Evolutionary conservation across 2,113 vertebrate species (phyloP).

Genomic region (Uropsilus gracilis): DNA sequence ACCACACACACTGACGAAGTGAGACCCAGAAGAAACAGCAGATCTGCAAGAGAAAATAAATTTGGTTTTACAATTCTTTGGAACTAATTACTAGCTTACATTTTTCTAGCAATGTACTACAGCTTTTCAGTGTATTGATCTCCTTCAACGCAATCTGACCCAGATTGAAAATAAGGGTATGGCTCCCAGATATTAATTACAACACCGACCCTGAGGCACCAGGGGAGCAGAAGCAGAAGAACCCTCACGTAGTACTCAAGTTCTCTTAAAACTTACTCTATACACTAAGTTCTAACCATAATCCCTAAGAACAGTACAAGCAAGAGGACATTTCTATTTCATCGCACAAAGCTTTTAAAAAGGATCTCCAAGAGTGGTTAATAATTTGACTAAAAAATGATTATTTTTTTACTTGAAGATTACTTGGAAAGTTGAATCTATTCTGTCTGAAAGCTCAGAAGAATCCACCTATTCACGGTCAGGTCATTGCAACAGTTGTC

Average conservation of each 20-base stretch:
- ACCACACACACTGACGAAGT: constrained; percentile 97
- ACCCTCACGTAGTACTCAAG: background rate
- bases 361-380: background rate
- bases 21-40: constrained; percentile 94
- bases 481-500: background rate
- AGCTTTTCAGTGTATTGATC: background rate
- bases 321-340: background rate
- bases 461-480: background rate
- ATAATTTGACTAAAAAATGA: background rate
- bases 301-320: background rate
- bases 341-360: background rate
- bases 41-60: constrained; percentile 87
- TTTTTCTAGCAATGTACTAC: background rate
- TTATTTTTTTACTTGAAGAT: background rate
- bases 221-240: background rate
- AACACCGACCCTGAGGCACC: background rate
- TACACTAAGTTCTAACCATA: background rate
- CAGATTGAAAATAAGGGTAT: background rate
- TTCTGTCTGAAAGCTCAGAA: background rate
- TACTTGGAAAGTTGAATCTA: background rate
- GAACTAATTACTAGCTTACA: background rate
- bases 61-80: constrained; percentile 14
- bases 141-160: background rate
- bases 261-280: background rate
- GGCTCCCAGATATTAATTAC: too few relatives aligned